Percentiles rank a stretch among this genome's conserved stretches.
These are phyloP conservation scores for Trichonephila inaurata DNA, from an alignment of 1,140 invertebrate genomes.

Conservation along the genomic window DNA sequence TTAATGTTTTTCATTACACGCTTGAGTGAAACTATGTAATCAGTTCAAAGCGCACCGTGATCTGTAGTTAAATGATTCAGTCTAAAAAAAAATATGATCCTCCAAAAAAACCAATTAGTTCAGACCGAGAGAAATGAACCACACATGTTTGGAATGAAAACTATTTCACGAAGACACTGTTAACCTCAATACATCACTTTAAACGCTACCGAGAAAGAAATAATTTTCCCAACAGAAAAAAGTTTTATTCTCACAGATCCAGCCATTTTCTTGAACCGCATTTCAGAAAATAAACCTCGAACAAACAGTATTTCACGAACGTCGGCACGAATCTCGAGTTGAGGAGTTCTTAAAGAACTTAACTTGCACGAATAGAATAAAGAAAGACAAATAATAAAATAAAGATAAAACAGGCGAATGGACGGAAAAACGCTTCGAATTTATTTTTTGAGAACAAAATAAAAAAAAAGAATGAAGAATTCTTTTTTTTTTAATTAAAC, in stretches of 20 bases:
- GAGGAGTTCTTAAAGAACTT: neutral
- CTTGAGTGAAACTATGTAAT: no score
- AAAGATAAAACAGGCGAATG: neutral
- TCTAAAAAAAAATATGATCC: neutral
- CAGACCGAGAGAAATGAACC: neutral
- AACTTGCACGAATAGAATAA: neutral
- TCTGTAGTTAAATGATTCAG: no score
- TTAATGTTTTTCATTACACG: no score
- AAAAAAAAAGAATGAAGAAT: neutral
- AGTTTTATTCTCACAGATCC: neutral
- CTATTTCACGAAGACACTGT: neutral
- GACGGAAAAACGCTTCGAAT: neutral
- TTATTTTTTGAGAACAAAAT: neutral
- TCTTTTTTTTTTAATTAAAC: neutral
- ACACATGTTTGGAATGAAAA: neutral
- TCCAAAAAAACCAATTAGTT: neutral
- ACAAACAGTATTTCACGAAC: constrained; percentile 13
- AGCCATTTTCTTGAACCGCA: neutral
- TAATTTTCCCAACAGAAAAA: neutral
- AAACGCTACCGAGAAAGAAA: neutral
- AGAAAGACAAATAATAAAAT: neutral
- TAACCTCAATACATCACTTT: constrained; percentile 29
- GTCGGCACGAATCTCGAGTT: neutral
- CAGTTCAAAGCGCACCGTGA: neutral
- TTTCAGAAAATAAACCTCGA: constrained; percentile 2